Conservation (phyloP, 37 sponge, comb jelly and placozoan species). For the Chondrosia reniformis region DNA sequence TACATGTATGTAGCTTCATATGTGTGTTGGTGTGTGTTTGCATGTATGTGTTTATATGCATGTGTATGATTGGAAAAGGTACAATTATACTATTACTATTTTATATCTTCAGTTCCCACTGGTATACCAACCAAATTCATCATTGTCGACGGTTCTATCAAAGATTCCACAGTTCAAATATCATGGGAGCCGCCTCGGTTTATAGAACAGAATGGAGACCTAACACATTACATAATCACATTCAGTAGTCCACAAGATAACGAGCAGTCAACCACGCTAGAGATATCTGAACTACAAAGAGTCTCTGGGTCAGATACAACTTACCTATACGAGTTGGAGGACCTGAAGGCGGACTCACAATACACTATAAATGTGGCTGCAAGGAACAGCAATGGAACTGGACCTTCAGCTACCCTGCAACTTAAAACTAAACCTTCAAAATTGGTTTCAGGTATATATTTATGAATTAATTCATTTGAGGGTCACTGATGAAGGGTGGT, state of each 20-base stretch:
- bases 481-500: too few relatives aligned
- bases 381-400: background rate
- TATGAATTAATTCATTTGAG: too few relatives aligned
- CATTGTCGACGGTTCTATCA: background rate
- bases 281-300: background rate
- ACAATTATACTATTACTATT: too few relatives aligned
- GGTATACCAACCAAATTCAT: background rate
- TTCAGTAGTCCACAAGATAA: background rate
- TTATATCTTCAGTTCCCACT: background rate
- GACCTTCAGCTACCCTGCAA: background rate
- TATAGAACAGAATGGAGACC: conserved; percentile 4
- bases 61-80: too few relatives aligned
- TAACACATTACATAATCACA: background rate
- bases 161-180: background rate
- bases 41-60: background rate
- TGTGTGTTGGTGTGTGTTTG: background rate
- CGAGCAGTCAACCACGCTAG: background rate
- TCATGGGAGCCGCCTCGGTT: background rate
- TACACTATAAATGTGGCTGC: conserved; percentile 3
- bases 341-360: background rate
- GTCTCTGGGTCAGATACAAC: background rate
- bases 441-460: too few relatives aligned
- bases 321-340: background rate
- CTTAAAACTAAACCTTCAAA: background rate
- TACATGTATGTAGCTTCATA: background rate